Conservation (phyloP, 2,113 vertebrate species). For the Carollia perspicillata region DNA sequence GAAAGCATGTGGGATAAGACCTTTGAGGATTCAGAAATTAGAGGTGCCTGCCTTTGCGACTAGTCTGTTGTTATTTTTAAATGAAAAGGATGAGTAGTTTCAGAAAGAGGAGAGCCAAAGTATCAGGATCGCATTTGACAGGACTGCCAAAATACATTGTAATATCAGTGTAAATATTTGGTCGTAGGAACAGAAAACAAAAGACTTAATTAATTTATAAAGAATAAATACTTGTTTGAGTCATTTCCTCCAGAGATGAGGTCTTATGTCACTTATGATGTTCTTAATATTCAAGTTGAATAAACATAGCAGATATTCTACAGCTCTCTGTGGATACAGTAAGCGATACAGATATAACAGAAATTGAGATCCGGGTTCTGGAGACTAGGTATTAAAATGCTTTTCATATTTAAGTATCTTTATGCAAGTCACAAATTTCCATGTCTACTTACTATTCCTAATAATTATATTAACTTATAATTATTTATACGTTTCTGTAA, state of each 20-base stretch:
- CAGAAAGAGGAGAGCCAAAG: neutral
- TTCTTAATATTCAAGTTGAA: neutral
- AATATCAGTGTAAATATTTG: constrained; percentile 64
- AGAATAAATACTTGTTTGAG: constrained; percentile 25
- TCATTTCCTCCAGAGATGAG: neutral
- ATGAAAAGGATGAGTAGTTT: constrained; percentile 42
- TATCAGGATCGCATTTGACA: constrained; percentile 18
- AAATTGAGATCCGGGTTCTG: neutral
- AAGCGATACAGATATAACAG: neutral
- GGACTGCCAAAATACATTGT: neutral
- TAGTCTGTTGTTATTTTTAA: constrained; percentile 50
- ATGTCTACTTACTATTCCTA: neutral
- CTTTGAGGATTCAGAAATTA: constrained; percentile 31
- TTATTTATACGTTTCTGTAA: neutral
- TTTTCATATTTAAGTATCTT: neutral
- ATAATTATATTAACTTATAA: neutral
- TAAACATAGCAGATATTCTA: neutral
- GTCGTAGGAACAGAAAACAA: neutral
- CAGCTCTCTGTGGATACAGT: neutral
- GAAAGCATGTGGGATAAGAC: constrained; percentile 59
- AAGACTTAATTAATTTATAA: constrained; percentile 48
- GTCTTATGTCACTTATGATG: neutral
- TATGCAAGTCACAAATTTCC: neutral
- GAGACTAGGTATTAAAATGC: neutral
- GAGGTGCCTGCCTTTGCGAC: constrained; percentile 51